Base-by-base conservation (phyloP, 2,888 invertebrate species). In the Diploptera punctata region DNA sequence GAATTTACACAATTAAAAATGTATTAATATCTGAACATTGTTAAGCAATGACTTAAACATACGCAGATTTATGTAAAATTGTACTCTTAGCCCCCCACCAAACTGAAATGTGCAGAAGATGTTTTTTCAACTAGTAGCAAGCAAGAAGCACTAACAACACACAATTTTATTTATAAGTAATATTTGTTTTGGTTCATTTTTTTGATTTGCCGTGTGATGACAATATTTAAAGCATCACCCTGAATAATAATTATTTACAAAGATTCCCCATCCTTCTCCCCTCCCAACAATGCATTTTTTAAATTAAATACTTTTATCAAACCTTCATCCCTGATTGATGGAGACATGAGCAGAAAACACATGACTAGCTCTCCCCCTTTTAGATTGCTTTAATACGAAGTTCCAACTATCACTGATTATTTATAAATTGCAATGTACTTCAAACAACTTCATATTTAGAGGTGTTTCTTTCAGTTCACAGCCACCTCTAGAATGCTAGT, bases 251-350 rank as follows among this genome's bases (percentile, higher is more conserved):
- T 70, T 68, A 68, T 75, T 69, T 70, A 73, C 67, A 75, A 72
- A 73, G 71, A 68, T 72, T 74, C 65, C 71, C 76, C 75, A 75
- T 74, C 76, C 76, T 74, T 74, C 76, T 75, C 71, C 72, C 74
- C 76, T 75, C 76, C 75, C 76, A 76, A 75, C 54, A 65, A 73
- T 71, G 72, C 10, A 33, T 10, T 71, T 71, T 72, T 54, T 44
- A 62, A n/a, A 49, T 49, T 61, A 38, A 47, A 21, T 65, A 57
- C 26, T 31, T 33, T 31, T 62, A 62, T 38, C 29, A 24, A 49
- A 7, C 49, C 29, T 54, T 24, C n/a, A 65, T 47, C 65, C 65
- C 65, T 65, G 65, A 65, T 65, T 65, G 47, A 65, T 57, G 57
- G 57, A 52, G 52, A 52, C 52, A 24, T 52, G 52, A 52, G 52